phyloP scores from a whole-genome alignment of 92 coral and sea anemone species.

The Actinernus sp. region DNA sequence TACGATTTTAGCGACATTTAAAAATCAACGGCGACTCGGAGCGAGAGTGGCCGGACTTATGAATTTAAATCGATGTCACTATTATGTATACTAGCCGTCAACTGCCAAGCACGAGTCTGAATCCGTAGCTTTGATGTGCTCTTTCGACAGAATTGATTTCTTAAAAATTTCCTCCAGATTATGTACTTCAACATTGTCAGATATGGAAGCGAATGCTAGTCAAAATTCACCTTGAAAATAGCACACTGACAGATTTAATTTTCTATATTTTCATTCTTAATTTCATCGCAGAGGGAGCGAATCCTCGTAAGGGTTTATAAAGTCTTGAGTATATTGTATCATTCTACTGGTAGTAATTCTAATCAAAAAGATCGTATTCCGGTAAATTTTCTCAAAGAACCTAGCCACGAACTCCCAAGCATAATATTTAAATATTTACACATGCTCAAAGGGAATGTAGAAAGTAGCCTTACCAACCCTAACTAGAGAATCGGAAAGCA shows the following conservation, averaged over 20 bases:
- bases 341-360: neutral
- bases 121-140: too few relatives aligned
- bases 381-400: slow-evolving; percentile 30
- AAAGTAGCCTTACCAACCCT: slow-evolving; percentile 66
- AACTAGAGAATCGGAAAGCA: neutral
- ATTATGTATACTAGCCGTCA: neutral
- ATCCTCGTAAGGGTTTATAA: neutral
- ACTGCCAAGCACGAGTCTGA: too few relatives aligned
- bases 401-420: slow-evolving; percentile 37
- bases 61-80: neutral
- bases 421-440: slow-evolving; percentile 94
- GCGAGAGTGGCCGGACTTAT: neutral
- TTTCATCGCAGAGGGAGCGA: neutral
- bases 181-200: neutral
- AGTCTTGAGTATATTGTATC: neutral
- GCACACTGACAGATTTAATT: neutral
- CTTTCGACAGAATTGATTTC: neutral
- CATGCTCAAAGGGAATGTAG: slow-evolving; percentile 72
- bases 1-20: neutral
- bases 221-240: neutral
- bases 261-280: neutral
- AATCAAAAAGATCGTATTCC: neutral
- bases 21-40: too few relatives aligned
- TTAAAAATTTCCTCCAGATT: neutral
- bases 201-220: neutral